Conservation (phyloP, 2,888 invertebrate species). For the Caenorhabditis uteleia region DNA sequence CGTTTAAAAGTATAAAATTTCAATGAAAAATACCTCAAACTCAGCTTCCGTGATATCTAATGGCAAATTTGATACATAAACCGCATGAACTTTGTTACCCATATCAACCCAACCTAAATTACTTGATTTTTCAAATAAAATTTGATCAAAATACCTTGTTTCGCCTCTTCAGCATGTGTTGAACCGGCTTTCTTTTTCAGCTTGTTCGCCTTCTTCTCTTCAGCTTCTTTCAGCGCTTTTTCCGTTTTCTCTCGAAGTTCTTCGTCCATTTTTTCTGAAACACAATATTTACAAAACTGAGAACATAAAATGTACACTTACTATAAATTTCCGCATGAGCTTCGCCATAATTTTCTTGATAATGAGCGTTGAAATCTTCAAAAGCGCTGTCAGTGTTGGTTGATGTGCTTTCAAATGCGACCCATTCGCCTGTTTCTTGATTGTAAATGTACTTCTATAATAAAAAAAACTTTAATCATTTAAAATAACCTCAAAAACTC, state of each 20-base stretch:
- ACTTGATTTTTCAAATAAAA: slow-evolving; percentile 37
- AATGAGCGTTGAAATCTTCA: slow-evolving; percentile 92
- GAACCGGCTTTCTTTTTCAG: slow-evolving; percentile 42
- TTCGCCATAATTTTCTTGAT: slow-evolving; percentile 85
- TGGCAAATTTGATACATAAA: slow-evolving; percentile 93
- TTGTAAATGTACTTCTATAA: too few relatives aligned
- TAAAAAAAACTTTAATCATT: background rate
- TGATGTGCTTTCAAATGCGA: too few relatives aligned
- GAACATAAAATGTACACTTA: slow-evolving; percentile 4
- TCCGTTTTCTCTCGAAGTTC: slow-evolving; percentile 34
- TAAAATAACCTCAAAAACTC: background rate
- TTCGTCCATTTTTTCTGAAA: slow-evolving; percentile 48
- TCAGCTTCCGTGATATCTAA: slow-evolving; percentile 83
- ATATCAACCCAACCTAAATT: slow-evolving; percentile 97
- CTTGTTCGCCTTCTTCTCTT: slow-evolving; percentile 55
- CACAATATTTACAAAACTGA: slow-evolving; percentile 56
- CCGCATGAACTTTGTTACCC: slow-evolving; percentile 85
- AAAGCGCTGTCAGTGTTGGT: slow-evolving; percentile 1
- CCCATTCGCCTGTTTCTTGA: too few relatives aligned
- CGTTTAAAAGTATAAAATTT: background rate
- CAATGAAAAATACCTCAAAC: slow-evolving; percentile 55
- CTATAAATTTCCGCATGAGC: slow-evolving; percentile 44
- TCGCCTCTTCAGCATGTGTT: slow-evolving; percentile 16
- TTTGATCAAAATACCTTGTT: too few relatives aligned
- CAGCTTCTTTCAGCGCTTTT: slow-evolving; percentile 32